Evolutionary conservation across 2,888 invertebrate species (phyloP).

Genomic region (Yponomeuta evonymella): DNA sequence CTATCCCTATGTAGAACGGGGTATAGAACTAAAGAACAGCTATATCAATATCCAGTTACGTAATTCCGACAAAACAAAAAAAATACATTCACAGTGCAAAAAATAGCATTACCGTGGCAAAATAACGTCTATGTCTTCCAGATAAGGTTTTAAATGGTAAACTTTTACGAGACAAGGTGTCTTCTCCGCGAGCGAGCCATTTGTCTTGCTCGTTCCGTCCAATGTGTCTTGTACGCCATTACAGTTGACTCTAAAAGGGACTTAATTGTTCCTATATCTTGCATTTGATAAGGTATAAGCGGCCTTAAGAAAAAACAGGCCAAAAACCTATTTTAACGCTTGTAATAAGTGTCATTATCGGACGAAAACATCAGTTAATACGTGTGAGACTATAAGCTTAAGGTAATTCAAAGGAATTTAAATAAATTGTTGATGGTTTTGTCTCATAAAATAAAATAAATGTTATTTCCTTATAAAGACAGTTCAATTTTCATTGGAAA

Average conservation of each 20-base stretch:
- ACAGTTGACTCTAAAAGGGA: slow-evolving; percentile 37
- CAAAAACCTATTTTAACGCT: neutral
- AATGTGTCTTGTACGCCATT: slow-evolving; percentile 31
- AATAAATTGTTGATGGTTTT: no score
- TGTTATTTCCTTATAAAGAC: no score
- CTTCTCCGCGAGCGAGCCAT: slow-evolving; percentile 5
- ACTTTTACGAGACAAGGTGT: neutral
- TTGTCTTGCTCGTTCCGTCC: slow-evolving; percentile 6
- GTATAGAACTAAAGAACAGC: neutral
- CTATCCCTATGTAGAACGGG: neutral
- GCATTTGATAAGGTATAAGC: neutral
- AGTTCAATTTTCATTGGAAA: no score
- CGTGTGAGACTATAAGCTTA: no score
- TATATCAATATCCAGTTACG: neutral
- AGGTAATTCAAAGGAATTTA: no score
- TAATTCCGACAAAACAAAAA: neutral
- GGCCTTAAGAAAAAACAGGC: neutral
- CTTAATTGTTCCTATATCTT: slow-evolving; percentile 55
- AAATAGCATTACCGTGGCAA: neutral
- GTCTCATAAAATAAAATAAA: no score
- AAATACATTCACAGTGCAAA: neutral
- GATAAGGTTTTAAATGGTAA: neutral
- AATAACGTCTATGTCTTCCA: neutral
- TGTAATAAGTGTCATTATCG: neutral
- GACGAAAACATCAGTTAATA: neutral